Conservation (phyloP, 2,888 invertebrate species). For the Biston stratarius region DNA sequence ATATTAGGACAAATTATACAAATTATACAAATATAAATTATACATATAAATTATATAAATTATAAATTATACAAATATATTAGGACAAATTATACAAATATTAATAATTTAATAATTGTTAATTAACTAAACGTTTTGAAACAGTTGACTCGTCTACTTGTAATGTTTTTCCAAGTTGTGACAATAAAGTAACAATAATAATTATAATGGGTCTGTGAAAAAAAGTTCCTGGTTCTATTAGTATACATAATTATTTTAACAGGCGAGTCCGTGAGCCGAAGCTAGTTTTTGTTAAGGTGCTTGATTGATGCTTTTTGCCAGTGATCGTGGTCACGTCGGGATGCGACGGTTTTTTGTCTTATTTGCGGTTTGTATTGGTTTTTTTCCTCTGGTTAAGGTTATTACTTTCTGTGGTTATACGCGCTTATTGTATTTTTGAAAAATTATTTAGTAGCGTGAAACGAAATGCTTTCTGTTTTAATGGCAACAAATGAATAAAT, state of each 20-base stretch:
- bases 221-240: no score
- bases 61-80: no score
- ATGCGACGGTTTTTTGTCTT: neutral
- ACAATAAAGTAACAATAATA: no score
- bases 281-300: neutral
- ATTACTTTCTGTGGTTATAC: slow-evolving; percentile 20
- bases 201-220: no score
- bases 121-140: no score
- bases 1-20: no score
- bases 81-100: no score
- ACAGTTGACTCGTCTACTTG: no score
- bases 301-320: slow-evolving; percentile 12
- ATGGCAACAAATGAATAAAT: neutral
- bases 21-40: no score
- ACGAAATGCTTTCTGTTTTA: neutral
- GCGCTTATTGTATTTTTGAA: neutral
- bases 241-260: neutral
- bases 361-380: neutral
- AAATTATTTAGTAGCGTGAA: neutral
- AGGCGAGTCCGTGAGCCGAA: neutral
- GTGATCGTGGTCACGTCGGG: slow-evolving; percentile 12
- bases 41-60: no score
- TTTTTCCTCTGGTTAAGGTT: slow-evolving; percentile 17
- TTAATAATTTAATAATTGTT: no score
- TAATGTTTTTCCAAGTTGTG: no score